Evolutionary conservation across 2,888 invertebrate species (phyloP).

Genomic region (Ceriagrion tenellum): DNA sequence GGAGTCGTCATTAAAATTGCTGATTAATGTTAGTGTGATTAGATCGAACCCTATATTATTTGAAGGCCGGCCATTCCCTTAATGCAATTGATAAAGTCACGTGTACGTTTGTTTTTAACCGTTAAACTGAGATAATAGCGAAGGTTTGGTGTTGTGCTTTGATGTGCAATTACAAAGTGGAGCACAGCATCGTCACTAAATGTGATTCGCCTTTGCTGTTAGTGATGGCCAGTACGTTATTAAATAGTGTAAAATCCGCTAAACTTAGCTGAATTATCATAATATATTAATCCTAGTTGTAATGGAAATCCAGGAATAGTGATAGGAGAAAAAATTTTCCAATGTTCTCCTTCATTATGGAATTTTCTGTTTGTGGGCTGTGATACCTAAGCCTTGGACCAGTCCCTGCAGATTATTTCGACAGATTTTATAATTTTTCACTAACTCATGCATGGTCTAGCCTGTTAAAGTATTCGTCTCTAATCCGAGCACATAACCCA

Average conservation of each 20-base stretch:
- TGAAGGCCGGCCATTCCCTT: background rate
- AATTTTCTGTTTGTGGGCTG: conserved; percentile 52
- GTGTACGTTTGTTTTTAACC: background rate
- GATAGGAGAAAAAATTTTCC: conserved; percentile 48
- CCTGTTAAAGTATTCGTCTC: background rate
- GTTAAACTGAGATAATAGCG: background rate
- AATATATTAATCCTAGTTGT: background rate
- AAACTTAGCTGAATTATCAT: background rate
- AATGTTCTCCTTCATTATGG: conserved; percentile 40
- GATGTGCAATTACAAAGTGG: background rate
- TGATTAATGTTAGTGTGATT: background rate
- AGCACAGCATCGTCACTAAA: conserved; percentile 31
- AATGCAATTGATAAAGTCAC: background rate
- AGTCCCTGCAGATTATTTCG: background rate
- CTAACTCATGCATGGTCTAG: background rate
- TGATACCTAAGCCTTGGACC: conserved; percentile 25
- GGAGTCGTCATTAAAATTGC: background rate
- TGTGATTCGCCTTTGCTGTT: background rate
- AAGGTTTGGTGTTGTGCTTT: background rate
- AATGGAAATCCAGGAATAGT: background rate
- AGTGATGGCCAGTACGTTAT: no score
- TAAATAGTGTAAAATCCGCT: background rate
- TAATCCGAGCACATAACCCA: no score
- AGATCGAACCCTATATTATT: background rate
- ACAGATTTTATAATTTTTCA: background rate